These are phyloP conservation scores for Liposcelis brunnea DNA, from an alignment of 2,888 invertebrate species.

Conservation along the genomic window DNA sequence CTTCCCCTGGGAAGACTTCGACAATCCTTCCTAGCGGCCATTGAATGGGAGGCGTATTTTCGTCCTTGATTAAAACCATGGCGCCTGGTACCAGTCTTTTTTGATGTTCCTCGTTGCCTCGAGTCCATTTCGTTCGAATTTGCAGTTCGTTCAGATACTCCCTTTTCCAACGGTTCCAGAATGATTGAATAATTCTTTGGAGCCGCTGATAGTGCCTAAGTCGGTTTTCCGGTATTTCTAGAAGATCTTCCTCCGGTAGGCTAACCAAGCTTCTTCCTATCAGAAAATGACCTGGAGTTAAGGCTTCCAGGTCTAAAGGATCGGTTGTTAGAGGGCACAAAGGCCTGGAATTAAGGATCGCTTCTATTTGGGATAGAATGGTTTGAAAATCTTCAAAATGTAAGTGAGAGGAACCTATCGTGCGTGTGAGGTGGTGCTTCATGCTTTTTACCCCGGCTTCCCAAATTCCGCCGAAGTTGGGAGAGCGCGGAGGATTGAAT, in stretches of 20 bases:
- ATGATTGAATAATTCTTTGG: conserved; percentile 2
- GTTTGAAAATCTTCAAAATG: conserved; percentile 15
- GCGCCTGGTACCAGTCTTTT: neutral
- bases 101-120: too few species aligned
- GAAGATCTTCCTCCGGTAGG: conserved; percentile 12
- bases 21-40: neutral
- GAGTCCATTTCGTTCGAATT: neutral
- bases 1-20: neutral
- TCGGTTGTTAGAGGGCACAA: conserved; percentile 13
- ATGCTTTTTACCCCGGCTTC: conserved; percentile 10
- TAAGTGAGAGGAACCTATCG: conserved; percentile 10
- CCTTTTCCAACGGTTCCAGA: neutral
- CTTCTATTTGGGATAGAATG: conserved; percentile 14
- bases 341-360: conserved; percentile 15
- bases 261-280: conserved; percentile 10
- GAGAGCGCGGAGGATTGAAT: conserved; percentile 10
- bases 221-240: neutral
- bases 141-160: neutral
- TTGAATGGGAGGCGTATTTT: neutral
- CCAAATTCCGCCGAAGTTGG: conserved; percentile 5
- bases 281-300: conserved; percentile 16
- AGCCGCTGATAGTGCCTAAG: conserved; percentile 10
- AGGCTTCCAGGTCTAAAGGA: conserved; percentile 12
- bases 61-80: neutral
- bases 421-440: conserved; percentile 12